Conservation (phyloP, 30 jellyfish, hydroid and myxozoan genomes). For the Aurelia aurita region DNA sequence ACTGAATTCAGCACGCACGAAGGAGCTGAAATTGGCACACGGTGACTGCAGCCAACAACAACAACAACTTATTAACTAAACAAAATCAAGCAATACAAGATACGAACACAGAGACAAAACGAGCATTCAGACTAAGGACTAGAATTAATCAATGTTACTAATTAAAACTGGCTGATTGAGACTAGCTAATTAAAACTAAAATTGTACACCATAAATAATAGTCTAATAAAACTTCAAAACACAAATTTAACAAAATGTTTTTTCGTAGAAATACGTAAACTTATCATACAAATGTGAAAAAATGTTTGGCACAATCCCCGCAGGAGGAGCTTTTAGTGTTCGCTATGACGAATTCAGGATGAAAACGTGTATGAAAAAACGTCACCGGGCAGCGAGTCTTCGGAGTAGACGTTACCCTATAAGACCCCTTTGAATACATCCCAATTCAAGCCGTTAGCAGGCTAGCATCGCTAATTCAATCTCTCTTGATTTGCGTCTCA, state of each 20-base stretch:
- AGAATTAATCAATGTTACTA: conserved; percentile 10
- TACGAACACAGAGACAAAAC: conserved; percentile 23
- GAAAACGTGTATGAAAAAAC: too few species aligned
- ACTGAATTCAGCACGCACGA: too few species aligned
- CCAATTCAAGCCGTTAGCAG: too few species aligned
- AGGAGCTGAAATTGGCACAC: too few species aligned
- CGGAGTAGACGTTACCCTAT: too few species aligned
- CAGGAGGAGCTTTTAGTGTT: conserved; percentile 29
- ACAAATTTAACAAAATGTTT: conserved; percentile 36
- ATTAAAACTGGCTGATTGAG: not conserved
- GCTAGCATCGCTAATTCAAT: too few species aligned
- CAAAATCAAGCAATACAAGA: not conserved
- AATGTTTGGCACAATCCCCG: conserved; percentile 47
- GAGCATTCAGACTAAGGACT: not conserved
- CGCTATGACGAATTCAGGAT: too few species aligned
- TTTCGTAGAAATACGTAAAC: conserved; percentile 19
- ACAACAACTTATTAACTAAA: not conserved
- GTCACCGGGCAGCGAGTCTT: too few species aligned
- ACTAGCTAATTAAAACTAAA: conserved; percentile 27
- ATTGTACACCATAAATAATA: conserved; percentile 39
- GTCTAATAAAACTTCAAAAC: conserved; percentile 18
- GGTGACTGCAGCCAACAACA: not conserved
- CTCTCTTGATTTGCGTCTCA: too few species aligned
- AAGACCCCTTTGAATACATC: too few species aligned
- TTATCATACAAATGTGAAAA: conserved; percentile 12